Evolutionary conservation across 1,140 invertebrate species (phyloP), one percentile per base, ranked within the genome.

Genomic region (Dendrolimus punctatus): DNA sequence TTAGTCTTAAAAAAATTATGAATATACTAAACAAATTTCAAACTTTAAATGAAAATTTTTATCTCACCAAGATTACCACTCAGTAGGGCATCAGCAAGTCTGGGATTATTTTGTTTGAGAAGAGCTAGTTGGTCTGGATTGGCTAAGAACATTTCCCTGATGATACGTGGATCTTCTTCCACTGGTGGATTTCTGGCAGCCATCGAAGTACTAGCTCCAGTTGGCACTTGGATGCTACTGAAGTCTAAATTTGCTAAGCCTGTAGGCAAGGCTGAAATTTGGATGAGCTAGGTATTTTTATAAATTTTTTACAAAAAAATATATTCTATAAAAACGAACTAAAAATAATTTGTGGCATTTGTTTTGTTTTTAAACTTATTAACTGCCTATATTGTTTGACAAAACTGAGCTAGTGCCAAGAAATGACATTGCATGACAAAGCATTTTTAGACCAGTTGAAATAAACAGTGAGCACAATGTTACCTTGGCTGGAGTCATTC

Each of bases 71-170:
- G 80, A 80, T 93, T 93, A 9, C 95, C 95, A 66, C 92, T 94
- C 0, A 95, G 87, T 5, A 98, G 80, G 10, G 98, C 96, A 81
- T 98, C 96, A 9, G 97, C 96, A 42, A 99, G 80, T 62, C 92
- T 89, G 7, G 97, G 95, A 90, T 99, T 99, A 68, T 98, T 97
- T 75, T 98, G 96, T 79, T 97, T 96, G 0, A 99, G 87, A 40
- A 98, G 71, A 1, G 96, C 93, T 57, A 98, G 72, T 71, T 98
- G 95, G 79, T 98, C 95, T 0, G 97, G 97, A 88, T 96, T 96
- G n/a, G 93, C 92, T 36, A 98, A 77, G 57, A 99, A 93, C 92
- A 98, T 95, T 64, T 98, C 93, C 60, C 94, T 88, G 45, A 99
- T 94, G 60, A 93, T 90, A n/a, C 92, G 92, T 10, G 97, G 96